Evolutionary conservation across 2,113 vertebrate species (phyloP), one percentile per base, ranked within the genome.

Genomic region (Oreocharis arfaki): DNA sequence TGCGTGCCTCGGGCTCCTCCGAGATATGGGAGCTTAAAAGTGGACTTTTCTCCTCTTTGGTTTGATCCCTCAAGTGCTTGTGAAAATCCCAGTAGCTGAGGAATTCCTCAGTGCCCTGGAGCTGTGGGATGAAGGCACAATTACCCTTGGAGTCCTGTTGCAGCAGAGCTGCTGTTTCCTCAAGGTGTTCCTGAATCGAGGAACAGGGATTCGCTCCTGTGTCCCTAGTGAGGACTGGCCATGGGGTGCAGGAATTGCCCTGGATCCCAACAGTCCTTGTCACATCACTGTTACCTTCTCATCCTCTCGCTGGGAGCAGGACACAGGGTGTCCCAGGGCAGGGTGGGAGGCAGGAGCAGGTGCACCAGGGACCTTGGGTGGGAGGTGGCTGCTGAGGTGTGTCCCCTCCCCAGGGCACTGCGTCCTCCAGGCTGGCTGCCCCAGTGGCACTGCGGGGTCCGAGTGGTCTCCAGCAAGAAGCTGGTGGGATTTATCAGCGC

Each of bases 401-500:
- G 60, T 87, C 67, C 71, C 46, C 5, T 89, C 70, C 87, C 55
- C 94, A 99, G 99, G 99, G 99, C 99, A 1, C 98, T 99, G 87
- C 99, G 99, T 90, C 99, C 99, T 16, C 99, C 99, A 0, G 99
- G 99, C 89, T 99, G 99, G 99, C 95, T 99, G 94, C 99, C 98
- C 28, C 99, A 99, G 97, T 99, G 99, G 99, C 99, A 99, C 91
- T 99, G 99, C 30, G 99, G 99, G 9, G 99, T 99, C 91, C 97
- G 99, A 55, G 99, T 99, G 50, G 98, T 99, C 95, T 99, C 99
- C 65, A 99, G 99, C 97, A 99, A 99, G 96, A 99, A 99, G 91
- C 98, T 99, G 80, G 99, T 99, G 41, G 99, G 99, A 35, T 99
- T 99, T 93, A 99, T 99, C 98, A 99, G 99, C 16, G 99, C 99